Percentiles rank a stretch among this genome's conserved stretches.
Evolutionary conservation across 2,113 vertebrate species (phyloP).

Genomic region (Perognathus longimembris): DNA sequence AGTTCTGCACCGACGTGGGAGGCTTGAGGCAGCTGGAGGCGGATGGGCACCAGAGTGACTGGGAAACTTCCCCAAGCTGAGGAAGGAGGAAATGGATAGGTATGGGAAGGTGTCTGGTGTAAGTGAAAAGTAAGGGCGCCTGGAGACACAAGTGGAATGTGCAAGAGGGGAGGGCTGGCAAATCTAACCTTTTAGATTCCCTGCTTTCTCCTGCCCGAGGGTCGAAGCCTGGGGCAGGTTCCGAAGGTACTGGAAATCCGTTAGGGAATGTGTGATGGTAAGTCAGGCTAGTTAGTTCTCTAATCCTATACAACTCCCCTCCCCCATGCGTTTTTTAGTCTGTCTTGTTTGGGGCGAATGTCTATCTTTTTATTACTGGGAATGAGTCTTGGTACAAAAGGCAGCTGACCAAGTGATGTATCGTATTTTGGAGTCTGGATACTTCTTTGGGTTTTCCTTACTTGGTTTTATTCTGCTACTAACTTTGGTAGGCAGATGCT

Average conservation of each 20-base stretch:
- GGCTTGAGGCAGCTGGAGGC: not conserved
- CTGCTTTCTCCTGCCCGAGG: not conserved
- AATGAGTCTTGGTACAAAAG: not conserved
- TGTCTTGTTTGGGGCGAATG: not conserved
- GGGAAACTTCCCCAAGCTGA: conserved; percentile 54
- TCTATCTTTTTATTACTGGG: not conserved
- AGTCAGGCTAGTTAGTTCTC: conserved; percentile 24
- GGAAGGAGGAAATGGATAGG: not conserved
- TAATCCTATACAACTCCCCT: not conserved
- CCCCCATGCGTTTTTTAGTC: not conserved
- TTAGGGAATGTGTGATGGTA: not conserved
- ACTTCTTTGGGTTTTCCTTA: not conserved
- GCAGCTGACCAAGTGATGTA: not conserved
- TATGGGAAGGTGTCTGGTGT: not conserved
- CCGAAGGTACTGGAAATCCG: not conserved
- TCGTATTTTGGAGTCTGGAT: not conserved
- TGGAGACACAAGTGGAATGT: not conserved
- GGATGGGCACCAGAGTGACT: not conserved
- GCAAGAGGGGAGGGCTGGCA: not conserved
- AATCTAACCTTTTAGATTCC: not conserved
- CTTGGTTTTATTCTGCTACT: not conserved
- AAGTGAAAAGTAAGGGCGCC: not conserved
- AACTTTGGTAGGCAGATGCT: too few species aligned
- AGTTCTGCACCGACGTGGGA: not conserved
- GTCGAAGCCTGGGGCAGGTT: not conserved